Conservation (phyloP, 2,797 vertebrate species). For the Malacoraja senta region DNA sequence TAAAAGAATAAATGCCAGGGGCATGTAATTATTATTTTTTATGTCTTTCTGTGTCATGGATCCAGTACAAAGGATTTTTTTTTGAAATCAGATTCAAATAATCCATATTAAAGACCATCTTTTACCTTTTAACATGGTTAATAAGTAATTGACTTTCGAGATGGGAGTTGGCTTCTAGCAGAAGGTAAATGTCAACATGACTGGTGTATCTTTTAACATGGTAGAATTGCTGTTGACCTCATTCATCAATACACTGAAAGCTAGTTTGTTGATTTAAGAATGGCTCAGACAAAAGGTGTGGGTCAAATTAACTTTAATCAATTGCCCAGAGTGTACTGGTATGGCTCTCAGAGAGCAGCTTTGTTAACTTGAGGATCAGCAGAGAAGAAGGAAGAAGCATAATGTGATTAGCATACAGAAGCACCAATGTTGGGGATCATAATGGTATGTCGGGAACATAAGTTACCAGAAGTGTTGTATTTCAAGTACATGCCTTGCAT, state of each 20-base stretch:
- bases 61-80: not conserved
- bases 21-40: not conserved
- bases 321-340: not conserved
- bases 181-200: slow-evolving; percentile 10
- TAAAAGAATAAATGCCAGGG: not conserved
- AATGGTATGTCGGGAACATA: not conserved
- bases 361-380: not conserved
- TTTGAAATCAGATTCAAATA: not conserved
- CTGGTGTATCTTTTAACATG: slow-evolving; percentile 9
- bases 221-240: not conserved
- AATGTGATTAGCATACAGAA: not conserved
- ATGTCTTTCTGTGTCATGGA: not conserved
- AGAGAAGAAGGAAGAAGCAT: not conserved
- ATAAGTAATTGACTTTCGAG: not conserved
- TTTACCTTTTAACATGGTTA: not conserved
- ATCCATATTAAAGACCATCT: not conserved
- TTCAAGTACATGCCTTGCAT: not conserved
- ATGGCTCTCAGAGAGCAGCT: not conserved
- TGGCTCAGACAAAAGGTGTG: not conserved
- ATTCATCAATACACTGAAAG: slow-evolving; percentile 26
- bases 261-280: slow-evolving; percentile 36
- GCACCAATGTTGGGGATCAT: not conserved
- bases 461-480: not conserved
- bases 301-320: slow-evolving; percentile 5
- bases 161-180: not conserved